Evolutionary conservation across 2,888 invertebrate species (phyloP), one percentile per base, ranked within the genome.

Genomic region (Nymphalis polychloros): DNA sequence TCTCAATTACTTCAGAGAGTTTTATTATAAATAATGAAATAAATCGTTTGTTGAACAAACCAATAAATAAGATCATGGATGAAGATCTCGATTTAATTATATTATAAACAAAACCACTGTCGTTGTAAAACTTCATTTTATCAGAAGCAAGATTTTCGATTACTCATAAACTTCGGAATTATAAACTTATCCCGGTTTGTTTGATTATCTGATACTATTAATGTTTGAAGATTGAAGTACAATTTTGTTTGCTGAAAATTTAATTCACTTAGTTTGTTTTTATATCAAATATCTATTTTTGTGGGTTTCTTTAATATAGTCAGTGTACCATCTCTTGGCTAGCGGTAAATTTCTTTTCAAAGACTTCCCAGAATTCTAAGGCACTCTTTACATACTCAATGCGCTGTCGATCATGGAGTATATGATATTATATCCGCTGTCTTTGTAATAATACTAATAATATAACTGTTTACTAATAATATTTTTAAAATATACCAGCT

Each of bases 201-300:
- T 69, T 66, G 69, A 73, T 69, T 63, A 67, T 65, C 64, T 59
- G 68, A 68, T 68, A 68, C 23, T 61, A 63, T 31, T 57, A 17
- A n/a, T 61, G 61, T 69, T 59, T 64, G 48, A 27, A 50, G 52
- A 73, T 66, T 64, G 64, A 69, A 69, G 68, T 68, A 41, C 41
- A 55, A 64, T 67, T 69, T 63, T 55, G 52, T 61, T 53, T 27
- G 10, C n/a, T 59, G 27, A 55, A 0, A 31, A 55, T 55, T 10
- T 52, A 23, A 55, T 23, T 55, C 6, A 31, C n/a, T 55, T 55
- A 31, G 17, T 13, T 41, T 41, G 13, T 2, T 4, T 41, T 41
- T 13, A 13, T 13, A 41, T 41, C 13, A 8, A 41, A 41, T 10
- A 41, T 41, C 8, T 41, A 4, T 41, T 41, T 41, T 31, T 6